Evolutionary conservation across 2,797 vertebrate species (phyloP).

Genomic region (Perodicticus potto): DNA sequence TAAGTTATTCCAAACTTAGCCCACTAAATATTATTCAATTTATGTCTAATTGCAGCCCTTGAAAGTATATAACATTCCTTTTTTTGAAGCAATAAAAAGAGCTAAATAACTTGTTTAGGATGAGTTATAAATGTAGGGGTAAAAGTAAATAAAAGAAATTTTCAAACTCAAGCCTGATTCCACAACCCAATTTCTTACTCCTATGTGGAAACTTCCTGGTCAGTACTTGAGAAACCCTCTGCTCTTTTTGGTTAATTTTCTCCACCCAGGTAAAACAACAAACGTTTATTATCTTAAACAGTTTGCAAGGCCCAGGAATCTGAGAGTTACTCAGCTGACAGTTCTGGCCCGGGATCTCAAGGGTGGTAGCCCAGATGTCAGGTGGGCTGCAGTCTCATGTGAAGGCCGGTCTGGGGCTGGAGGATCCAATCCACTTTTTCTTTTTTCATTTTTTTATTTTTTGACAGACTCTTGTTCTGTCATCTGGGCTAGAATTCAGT

Average conservation of each 20-base stretch:
- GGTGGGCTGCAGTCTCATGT: neutral
- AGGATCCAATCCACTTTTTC: neutral
- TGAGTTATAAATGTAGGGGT: neutral
- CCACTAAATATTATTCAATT: neutral
- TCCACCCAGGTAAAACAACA: neutral
- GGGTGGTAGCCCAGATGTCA: neutral
- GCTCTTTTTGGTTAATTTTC: neutral
- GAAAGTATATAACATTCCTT: neutral
- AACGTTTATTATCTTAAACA: neutral
- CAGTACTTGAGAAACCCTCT: neutral
- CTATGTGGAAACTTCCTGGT: neutral
- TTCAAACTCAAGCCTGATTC: neutral
- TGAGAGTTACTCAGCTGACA: neutral
- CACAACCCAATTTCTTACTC: neutral
- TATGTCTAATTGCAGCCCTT: neutral
- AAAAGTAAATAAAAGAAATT: slow-evolving; percentile 34
- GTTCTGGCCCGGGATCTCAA: neutral
- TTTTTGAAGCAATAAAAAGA: slow-evolving; percentile 22
- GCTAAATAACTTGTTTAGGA: neutral
- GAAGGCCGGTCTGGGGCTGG: neutral
- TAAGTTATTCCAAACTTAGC: neutral
- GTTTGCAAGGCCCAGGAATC: neutral
- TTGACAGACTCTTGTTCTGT: neutral
- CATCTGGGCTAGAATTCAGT: neutral
- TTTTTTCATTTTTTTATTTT: too few relatives aligned